Conservation (phyloP, 2,113 vertebrate species). For the Charina bottae region DNA sequence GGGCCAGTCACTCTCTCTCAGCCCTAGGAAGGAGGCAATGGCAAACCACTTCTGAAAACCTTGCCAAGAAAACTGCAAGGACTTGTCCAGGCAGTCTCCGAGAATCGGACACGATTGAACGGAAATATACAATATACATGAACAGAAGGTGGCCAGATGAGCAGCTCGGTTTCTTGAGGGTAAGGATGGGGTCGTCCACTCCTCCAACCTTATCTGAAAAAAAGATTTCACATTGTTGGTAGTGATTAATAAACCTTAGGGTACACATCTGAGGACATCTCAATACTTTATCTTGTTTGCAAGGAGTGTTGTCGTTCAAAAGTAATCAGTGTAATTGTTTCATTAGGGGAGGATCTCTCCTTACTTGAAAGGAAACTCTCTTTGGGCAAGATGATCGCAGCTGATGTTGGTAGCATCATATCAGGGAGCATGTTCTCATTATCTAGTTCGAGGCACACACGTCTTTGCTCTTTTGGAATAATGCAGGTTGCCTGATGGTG, state of each 20-base stretch:
- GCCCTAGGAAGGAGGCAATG: too few relatives aligned
- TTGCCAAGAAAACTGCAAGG: too few relatives aligned
- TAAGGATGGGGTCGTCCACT: too few relatives aligned
- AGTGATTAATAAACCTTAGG: neutral
- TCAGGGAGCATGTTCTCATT: conserved; percentile 20
- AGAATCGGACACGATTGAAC: too few relatives aligned
- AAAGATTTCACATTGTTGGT: neutral
- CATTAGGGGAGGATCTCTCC: neutral
- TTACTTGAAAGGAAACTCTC: neutral
- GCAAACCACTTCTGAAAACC: too few relatives aligned
- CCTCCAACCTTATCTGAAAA: too few relatives aligned
- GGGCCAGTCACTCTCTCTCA: too few relatives aligned
- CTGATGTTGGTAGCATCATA: neutral
- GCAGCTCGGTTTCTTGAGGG: too few relatives aligned
- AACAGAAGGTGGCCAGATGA: neutral
- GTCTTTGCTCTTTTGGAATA: neutral
- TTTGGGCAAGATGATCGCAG: neutral
- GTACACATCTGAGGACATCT: neutral
- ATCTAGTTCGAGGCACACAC: neutral
- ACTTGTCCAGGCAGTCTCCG: too few relatives aligned
- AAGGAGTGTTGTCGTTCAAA: neutral
- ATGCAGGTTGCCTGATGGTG: neutral
- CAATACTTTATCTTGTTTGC: neutral
- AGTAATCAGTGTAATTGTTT: neutral
- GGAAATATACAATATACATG: too few relatives aligned